Evolutionary conservation across 2,888 invertebrate genomes (phyloP), one percentile per base, ranked within the genome.

Genomic region (Lasius platythorax): DNA sequence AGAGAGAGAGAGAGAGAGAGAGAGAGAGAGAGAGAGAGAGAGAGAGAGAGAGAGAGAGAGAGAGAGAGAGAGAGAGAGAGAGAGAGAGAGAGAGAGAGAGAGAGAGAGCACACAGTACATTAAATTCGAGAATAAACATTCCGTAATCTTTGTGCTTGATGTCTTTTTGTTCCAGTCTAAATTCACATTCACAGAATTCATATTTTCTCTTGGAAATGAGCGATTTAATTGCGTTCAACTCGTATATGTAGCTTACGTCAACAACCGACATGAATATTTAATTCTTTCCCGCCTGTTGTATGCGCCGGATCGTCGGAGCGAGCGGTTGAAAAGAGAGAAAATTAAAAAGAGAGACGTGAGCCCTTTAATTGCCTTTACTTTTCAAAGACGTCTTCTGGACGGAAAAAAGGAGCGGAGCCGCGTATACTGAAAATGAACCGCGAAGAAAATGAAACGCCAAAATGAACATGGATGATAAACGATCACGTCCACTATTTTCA

Each of bases 371-470:
- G n/a, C 53, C 6, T 53, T 33, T 8, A 37, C 12, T 70, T 70
- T 70, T 70, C 53, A 53, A 53, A 53, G 33, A 50, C 30, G 33
- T 15, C 9, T 15, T 37, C 33, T 70, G 12, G 3, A 12, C 8
- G 3, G 3, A 23, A 33, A 70, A 43, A 37, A 56, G 30, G 33
- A 50, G 15, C 15, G 5, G 12, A 66, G 37, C 6, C 15, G 3
- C n/a, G 33, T 40, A 40, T 40, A 40, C 23, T 23, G 12, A 40
- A 23, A 70, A 70, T 70, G 3, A 37, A 11, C 15, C 28, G 28
- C 30, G 46, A 33, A 46, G 18, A 53, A 68, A 68, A 50, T 68
- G 28, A 46, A 68, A 50, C 12, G 46, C 68, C 50, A 28, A 15
- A 46, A 40, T 56, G 15, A 28, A 73, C 3, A 18, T 0, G 67